Conservation (phyloP, 2,888 invertebrate genomes). For the Cephus nigrinus region DNA sequence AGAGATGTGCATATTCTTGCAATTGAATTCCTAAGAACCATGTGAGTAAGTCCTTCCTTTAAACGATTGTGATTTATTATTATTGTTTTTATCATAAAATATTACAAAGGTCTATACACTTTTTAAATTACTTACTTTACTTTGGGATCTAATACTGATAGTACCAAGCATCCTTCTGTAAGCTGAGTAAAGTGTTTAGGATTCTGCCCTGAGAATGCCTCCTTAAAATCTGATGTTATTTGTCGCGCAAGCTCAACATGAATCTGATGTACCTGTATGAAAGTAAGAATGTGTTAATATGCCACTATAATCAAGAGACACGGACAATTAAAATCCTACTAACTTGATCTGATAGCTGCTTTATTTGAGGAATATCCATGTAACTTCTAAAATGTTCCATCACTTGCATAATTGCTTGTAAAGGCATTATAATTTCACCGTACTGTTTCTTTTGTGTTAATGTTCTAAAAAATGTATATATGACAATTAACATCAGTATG, state of each 20-base stretch:
- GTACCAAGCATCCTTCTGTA: constrained; percentile 83
- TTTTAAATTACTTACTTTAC: constrained; percentile 72
- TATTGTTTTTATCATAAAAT: not conserved
- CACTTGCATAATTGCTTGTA: constrained; percentile 97
- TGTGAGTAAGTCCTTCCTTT: constrained; percentile 78
- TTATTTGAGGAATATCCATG: constrained; percentile 91
- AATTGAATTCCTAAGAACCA: constrained; percentile 91
- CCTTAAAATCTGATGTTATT: constrained; percentile 91
- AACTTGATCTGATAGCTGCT: constrained; percentile 82
- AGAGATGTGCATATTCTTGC: constrained; percentile 93
- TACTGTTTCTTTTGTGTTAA: constrained; percentile 88
- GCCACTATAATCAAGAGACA: not conserved
- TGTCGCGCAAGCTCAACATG: constrained; percentile 85
- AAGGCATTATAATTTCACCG: constrained; percentile 90
- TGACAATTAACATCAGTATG: not conserved
- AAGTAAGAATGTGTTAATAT: constrained; percentile 5
- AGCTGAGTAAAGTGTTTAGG: constrained; percentile 74
- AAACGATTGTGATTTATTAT: constrained; percentile 18
- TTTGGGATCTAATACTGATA: constrained; percentile 87
- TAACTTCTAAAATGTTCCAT: constrained; percentile 94
- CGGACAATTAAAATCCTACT: constrained; percentile 16
- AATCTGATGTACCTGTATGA: constrained; percentile 75
- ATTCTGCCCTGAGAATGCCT: constrained; percentile 81
- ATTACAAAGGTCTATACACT: not conserved
- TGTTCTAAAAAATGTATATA: constrained; percentile 62